These are phyloP conservation scores for Lophura nycthemera DNA, from an alignment of 2,113 vertebrate genomes.

Conservation along the genomic window DNA sequence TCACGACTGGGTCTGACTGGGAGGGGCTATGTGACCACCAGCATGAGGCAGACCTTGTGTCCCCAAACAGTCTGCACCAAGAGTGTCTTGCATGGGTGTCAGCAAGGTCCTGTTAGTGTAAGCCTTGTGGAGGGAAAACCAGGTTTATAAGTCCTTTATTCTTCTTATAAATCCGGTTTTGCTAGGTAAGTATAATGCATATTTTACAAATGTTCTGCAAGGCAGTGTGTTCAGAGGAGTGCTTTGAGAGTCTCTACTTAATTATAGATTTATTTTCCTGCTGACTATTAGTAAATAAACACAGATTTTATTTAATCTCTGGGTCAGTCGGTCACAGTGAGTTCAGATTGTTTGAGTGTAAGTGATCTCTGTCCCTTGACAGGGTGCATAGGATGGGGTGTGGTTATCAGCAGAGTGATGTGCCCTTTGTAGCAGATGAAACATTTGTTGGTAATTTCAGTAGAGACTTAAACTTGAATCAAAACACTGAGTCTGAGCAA, in stretches of 20 bases:
- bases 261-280: slow-evolving; percentile 3
- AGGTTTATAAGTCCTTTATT: neutral
- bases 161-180: neutral
- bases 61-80: neutral
- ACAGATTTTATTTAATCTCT: neutral
- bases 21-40: neutral
- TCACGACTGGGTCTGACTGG: neutral
- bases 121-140: neutral
- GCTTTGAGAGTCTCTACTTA: neutral
- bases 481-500: neutral
- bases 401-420: rapidly evolving
- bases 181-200: neutral
- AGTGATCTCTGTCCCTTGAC: neutral
- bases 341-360: neutral
- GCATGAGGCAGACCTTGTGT: neutral
- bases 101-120: neutral
- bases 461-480: neutral
- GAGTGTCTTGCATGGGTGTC: neutral
- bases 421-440: neutral
- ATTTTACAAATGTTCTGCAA: neutral
- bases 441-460: neutral
- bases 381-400: neutral
- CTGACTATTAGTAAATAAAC: neutral
- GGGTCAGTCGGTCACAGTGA: neutral
- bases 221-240: neutral